Percentiles rank a stretch among this genome's conserved stretches.
phyloP scores from a whole-genome alignment of 2,797 vertebrate species.

The Botia almorhae region DNA sequence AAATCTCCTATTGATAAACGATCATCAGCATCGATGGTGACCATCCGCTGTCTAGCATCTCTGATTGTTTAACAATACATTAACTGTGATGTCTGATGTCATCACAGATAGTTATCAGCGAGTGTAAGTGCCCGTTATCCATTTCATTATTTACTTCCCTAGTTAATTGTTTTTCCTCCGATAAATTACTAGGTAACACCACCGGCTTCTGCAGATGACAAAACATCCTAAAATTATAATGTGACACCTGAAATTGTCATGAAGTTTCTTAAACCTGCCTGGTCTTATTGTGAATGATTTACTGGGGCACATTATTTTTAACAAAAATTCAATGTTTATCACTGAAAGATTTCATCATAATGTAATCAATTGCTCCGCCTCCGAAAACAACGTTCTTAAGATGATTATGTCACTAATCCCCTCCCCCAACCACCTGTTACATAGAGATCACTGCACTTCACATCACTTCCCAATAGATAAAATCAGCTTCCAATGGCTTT shows the following conservation, averaged over 20 bases:
- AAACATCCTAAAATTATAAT: neutral
- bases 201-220: neutral
- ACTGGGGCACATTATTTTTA: too few relatives aligned
- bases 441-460: neutral
- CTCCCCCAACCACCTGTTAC: neutral
- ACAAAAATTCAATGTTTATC: too few relatives aligned
- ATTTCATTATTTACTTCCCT: neutral
- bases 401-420: neutral
- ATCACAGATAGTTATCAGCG: constrained; percentile 1
- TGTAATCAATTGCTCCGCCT: too few relatives aligned
- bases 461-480: too few relatives aligned
- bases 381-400: too few relatives aligned
- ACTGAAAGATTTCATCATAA: too few relatives aligned
- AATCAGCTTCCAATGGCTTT: neutral
- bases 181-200: neutral
- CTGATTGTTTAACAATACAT: constrained; percentile 34
- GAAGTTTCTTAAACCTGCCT: too few relatives aligned
- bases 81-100: neutral
- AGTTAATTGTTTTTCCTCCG: neutral
- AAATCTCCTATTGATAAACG: constrained; percentile 47
- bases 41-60: too few relatives aligned
- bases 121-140: neutral
- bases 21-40: constrained; percentile 45
- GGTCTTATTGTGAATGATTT: too few relatives aligned
- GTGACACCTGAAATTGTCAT: too few relatives aligned